phyloP scores from a whole-genome alignment of 1,140 invertebrate genomes.

The Drosophila leontia region DNA sequence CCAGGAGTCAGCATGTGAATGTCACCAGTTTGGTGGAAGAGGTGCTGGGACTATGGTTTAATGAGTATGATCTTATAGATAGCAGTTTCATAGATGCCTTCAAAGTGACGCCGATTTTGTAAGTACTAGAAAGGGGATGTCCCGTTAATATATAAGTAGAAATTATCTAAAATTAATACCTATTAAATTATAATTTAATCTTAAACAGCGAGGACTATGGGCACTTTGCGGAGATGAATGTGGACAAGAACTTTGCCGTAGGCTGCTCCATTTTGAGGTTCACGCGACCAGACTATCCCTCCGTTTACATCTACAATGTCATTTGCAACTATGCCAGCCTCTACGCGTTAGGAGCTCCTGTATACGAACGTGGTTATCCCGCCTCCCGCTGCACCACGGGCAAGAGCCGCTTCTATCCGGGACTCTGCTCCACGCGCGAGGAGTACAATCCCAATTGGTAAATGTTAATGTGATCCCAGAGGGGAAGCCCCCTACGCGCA shows the following conservation, averaged over 20 bases:
- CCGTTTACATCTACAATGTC: constrained; percentile 77
- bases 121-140: constrained; percentile 36
- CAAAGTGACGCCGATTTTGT: constrained; percentile 74
- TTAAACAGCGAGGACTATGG: constrained; percentile 76
- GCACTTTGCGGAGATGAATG: constrained; percentile 81
- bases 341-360: constrained; percentile 69
- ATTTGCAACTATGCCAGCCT: constrained; percentile 81
- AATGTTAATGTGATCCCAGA: constrained; percentile 28
- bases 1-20: constrained; percentile 65
- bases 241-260: constrained; percentile 73
- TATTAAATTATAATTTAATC: too few relatives aligned
- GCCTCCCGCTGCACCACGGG: constrained; percentile 67
- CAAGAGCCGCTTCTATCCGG: constrained; percentile 77
- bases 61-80: constrained; percentile 73
- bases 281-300: constrained; percentile 74
- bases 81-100: constrained; percentile 74
- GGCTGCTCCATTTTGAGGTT: constrained; percentile 78
- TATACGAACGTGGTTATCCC: constrained; percentile 66
- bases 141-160: neutral
- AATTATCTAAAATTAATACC: too few relatives aligned
- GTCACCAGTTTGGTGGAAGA: constrained; percentile 77
- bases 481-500: constrained; percentile 10
- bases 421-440: constrained; percentile 73
- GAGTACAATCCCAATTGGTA: constrained; percentile 76
- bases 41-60: constrained; percentile 72